Conservation (phyloP, 2,888 invertebrate species). For the Lasioglossum morio region DNA sequence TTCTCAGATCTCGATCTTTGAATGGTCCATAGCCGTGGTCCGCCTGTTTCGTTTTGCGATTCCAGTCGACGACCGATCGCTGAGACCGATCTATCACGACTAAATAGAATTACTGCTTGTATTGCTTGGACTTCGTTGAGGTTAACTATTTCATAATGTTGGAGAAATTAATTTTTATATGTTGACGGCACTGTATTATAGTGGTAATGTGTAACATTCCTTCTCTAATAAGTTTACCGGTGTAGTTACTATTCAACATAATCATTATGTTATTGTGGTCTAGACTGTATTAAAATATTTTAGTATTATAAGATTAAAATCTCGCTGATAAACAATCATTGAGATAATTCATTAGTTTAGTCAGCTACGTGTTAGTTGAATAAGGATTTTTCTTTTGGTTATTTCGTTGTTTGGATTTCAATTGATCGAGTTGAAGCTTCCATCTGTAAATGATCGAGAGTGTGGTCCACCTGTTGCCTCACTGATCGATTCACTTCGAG, state of each 20-base stretch:
- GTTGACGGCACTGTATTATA: not conserved
- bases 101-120: not conserved
- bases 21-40: not conserved
- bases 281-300: no score
- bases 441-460: not conserved
- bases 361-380: not conserved
- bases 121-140: not conserved
- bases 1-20: not conserved
- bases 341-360: not conserved
- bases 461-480: constrained; percentile 40
- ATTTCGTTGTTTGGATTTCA: not conserved
- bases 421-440: not conserved
- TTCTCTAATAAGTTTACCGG: no score
- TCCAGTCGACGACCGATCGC: not conserved
- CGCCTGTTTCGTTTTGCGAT: constrained; percentile 34
- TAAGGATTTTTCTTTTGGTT: not conserved
- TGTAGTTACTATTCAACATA: no score
- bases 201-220: no score
- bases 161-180: not conserved
- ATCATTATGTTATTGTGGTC: no score
- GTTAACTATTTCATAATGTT: not conserved
- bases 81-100: not conserved
- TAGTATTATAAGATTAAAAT: no score
- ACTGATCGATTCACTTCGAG: not conserved
- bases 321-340: no score